Conservation (phyloP, 1,140 invertebrate species). For the Teleopsis dalmanni region DNA sequence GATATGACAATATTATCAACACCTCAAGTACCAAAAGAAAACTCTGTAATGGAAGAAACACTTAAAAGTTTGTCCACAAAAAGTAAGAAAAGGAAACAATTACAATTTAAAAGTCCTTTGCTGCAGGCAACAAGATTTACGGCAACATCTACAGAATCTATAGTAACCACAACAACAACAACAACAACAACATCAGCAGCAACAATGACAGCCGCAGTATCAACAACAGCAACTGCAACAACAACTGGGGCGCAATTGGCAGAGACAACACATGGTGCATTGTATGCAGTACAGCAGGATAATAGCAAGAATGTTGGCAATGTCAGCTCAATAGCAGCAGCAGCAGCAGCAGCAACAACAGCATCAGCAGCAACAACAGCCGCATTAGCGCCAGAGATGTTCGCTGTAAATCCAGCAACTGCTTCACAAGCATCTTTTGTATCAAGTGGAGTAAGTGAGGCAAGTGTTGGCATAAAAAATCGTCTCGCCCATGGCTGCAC, state of each 20-base stretch:
- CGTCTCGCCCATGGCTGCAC: constrained; percentile 55
- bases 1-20: constrained; percentile 6
- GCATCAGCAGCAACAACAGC: neutral
- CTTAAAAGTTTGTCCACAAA: too few relatives aligned
- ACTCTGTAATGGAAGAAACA: too few relatives aligned
- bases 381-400: too few relatives aligned
- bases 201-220: neutral
- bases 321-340: constrained; percentile 1
- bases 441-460: constrained; percentile 16
- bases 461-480: constrained; percentile 21
- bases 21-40: too few relatives aligned
- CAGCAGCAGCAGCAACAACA: neutral
- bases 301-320: neutral
- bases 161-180: neutral
- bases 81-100: constrained; percentile 25
- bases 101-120: constrained; percentile 38
- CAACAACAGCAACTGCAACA: neutral
- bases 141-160: neutral
- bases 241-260: neutral
- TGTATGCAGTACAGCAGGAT: neutral
- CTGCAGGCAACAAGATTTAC: neutral
- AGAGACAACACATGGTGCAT: neutral
- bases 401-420: neutral
- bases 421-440: constrained; percentile 7
- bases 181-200: neutral